Evolutionary conservation across 2,888 invertebrate genomes (phyloP), one percentile per base, ranked within the genome.

Genomic region (Entomobrya multifasciata): DNA sequence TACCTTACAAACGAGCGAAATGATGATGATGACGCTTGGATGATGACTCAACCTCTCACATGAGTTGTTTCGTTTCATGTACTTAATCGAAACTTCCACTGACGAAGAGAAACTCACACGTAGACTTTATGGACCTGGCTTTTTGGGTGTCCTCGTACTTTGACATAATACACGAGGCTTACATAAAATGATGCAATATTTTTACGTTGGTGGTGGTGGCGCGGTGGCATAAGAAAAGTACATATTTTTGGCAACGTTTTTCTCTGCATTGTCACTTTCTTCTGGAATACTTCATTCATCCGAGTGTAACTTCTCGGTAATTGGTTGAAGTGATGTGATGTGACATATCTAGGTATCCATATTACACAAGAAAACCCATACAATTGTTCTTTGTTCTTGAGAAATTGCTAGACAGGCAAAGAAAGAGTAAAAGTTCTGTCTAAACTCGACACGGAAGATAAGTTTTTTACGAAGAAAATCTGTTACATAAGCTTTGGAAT

Each of bases 61-160:
- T 65, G 62, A 65, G 30, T 36, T 36, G 62, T 13, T 13, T 13
- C n/a, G 3, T 13, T 17, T 17, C 17, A 8, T 27, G 1, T 25
- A 36, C 62, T 17, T 13, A 65, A 36, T 17, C n/a, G 62, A 36
- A 65, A 36, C 62, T 65, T 65, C 62, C 62, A 65, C 62, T 65
- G 17, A 65, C 36, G 27, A n/a, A 17, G n/a, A 8, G 17, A 65
- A 36, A 13, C 5, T 3, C 5, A 65, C 30, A 36, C 36, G 62
- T 60, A 60, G 60, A 60, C 60, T 60, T 60, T 60, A 25, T 60
- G 60, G 60, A 60, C 25, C 60, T 60, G 27, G 11, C 27, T 25
- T 25, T 22, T 25, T 27, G 22, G 57, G 22, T 25, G 25, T n/a
- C 30, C n/a, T n/a, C n/a, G n/a, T n/a, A n/a, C n/a, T n/a, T n/a